Evolutionary conservation across 92 coral and sea anemone genomes (phyloP), one percentile per base, ranked within the genome.

Genomic region (Umimayanthus kanabou): DNA sequence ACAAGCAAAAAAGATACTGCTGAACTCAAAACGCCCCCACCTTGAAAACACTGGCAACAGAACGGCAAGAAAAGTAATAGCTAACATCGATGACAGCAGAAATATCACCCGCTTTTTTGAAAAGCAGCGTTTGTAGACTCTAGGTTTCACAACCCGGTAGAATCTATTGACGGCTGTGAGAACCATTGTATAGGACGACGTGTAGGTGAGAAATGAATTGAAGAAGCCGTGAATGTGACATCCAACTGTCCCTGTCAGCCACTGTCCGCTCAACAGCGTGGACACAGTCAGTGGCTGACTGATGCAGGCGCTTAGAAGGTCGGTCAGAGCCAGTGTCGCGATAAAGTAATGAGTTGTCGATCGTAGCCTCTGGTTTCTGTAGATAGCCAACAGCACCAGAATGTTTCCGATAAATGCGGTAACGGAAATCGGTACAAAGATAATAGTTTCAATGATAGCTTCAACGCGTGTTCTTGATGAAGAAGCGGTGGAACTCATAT

Each of bases 171-270:
- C 39, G 2, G 86, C 86, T 39, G 76, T 82, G 1, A 82, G 77
- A 7, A 82, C 86, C 86, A 82, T 82, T 18, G 77, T 82, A 55
- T 67, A 82, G 26, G 86, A 82, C 16, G 86, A 82, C 1, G 86
- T 39, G 75, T 82, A 82, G 77, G 76, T 82, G 57, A 82, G 77
- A 28, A 39, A 82, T 8, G 86, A 67, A 61, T 82, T 82, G 42
- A 82, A 82, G 33, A 82, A 82, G 6, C 86, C 86, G 6, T 82
- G 86, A 82, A 82, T 26, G 10, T 39, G 33, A 66, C 85, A 81
- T 1, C 76, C 85, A 66, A 39, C 26, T 66, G 58, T 81, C 4
- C 76, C 85, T 16, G 76, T 57, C 42, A 64, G 30, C 76, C 76
- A 81, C 26, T 23, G 53, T 81, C 85, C 76, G 76, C 85, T 81